Base-by-base conservation (phyloP, 1,140 invertebrate genomes). In the Tetramorium simillimum region DNA sequence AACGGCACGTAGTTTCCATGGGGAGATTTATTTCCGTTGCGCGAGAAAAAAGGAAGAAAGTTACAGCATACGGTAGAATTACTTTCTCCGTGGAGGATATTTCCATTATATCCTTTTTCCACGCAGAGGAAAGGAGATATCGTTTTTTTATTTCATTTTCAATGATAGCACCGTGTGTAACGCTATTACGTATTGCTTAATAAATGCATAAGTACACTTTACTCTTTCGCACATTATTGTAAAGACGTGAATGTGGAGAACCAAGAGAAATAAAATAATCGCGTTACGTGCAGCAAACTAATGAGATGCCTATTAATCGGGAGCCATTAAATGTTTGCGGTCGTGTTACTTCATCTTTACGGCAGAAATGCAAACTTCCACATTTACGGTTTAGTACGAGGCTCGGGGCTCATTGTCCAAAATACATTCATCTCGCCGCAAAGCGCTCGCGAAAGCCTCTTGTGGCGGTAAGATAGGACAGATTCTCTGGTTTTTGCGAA, bases 21-120 rank as follows among this genome's bases (percentile, higher is more conserved):
- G 60, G 46, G 4, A 85, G 62, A 85, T 77, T 85, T 76, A 85
- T 77, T 85, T 85, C 84, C 84, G 75, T 10, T 81, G 24, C 60
- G 75, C 51, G 58, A 65, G 65, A 46, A 49, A 49, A 49, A 69
- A 46, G 24, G 40, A 46, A 46, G 43, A 49, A 49, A 28, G 33
- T 40, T 63, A 28, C 18, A 65, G 37, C 46, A 51, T 37, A 75
- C 72, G 18, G 58, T 65, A 56, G 62, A 77, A 78, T 85, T 77
- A 76, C 58, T 77, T 80, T 85, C 40, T 85, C 75, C 21, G 16
- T 53, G 43, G 58, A 63, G 16, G 21, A 65, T 77, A 53, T 73
- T 12, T 82, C 40, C 43, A 14, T 63, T 84, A 49, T 16, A 37
- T 46, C 18, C 33, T 62, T 49, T 80, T 81, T n/a, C 53, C 40